phyloP scores from a whole-genome alignment of 1,140 invertebrate genomes.

The Drosophila arawakana region DNA sequence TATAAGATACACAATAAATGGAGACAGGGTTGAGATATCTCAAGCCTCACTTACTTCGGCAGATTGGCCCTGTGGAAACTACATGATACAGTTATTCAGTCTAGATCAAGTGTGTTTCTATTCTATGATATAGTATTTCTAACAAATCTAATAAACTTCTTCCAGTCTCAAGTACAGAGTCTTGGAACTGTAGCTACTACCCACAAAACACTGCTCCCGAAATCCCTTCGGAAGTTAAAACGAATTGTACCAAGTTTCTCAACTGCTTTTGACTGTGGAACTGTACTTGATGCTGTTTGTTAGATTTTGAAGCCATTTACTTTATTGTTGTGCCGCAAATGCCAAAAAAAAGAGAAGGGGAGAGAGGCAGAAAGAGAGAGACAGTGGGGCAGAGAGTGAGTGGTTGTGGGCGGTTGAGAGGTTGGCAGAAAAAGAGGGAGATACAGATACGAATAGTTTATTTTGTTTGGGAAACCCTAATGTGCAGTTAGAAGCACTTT shows the following conservation, averaged over 20 bases:
- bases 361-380: not conserved
- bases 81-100: too few species aligned
- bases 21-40: too few species aligned
- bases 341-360: not conserved
- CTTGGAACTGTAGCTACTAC: too few species aligned
- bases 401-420: not conserved
- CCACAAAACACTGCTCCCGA: not conserved
- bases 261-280: slow-evolving; percentile 18
- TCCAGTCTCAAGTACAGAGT: too few species aligned
- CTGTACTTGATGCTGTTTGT: slow-evolving; percentile 25
- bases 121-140: too few species aligned
- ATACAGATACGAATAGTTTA: slow-evolving; percentile 8
- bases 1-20: too few species aligned
- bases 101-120: too few species aligned
- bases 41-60: too few species aligned
- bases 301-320: slow-evolving; percentile 31
- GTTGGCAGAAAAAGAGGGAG: not conserved
- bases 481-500: slow-evolving; percentile 73
- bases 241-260: not conserved
- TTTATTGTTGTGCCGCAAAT: slow-evolving; percentile 32
- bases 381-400: not conserved
- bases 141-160: too few species aligned
- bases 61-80: too few species aligned
- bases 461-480: slow-evolving; percentile 36
- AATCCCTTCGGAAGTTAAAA: not conserved